Base-by-base conservation (phyloP, 2,797 vertebrate species). In the Phalloptychus januarius region DNA sequence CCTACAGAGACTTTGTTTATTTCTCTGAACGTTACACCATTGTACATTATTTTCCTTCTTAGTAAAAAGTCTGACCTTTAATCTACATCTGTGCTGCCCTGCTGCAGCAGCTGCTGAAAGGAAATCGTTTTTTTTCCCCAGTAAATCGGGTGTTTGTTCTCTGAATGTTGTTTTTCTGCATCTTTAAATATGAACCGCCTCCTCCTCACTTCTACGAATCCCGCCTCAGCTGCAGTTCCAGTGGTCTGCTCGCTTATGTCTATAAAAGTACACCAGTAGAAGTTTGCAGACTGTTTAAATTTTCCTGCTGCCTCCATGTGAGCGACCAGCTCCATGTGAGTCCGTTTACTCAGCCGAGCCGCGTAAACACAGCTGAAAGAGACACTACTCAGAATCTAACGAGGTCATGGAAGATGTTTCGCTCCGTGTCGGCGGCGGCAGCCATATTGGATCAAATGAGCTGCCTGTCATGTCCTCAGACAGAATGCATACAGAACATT, bases 241-340 rank as follows among this genome's bases (percentile, higher is more conserved):
- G 70, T 5, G 16, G 0, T 1, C 7, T 13, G 23, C 65, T 7
- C 38, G 0, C 20, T 69, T 13, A 25, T 69, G 23, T 45, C 70
- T 77, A 77, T 6, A 2, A 71, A 54, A 48, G 25, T 69, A 23
- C 72, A 76, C 42, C 44, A 28, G 16, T 78, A 16, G 45, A 44
- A 46, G 79, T 79, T 81, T 63, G 5, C 7, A 2, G 63, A 15
- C 75, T 70, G 75, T 84, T 86, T 84, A 54, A 83, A 38, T 25
- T n/a, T 31, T 79, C 75, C 78, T 76, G 76, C 75, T 70, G 12
- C 23, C 31, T 72, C 78, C n/a, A 71, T 73, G 69, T 77, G 65
- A 12, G 25, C 25, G 8, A 12, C 8, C 25, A 5, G 3, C 5
- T 63, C 58, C 33, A 31, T 33, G 16, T 36, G 63, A 67, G 63